Conservation (phyloP, 2,797 vertebrate species). For the Hapalemur alaotrensis region DNA sequence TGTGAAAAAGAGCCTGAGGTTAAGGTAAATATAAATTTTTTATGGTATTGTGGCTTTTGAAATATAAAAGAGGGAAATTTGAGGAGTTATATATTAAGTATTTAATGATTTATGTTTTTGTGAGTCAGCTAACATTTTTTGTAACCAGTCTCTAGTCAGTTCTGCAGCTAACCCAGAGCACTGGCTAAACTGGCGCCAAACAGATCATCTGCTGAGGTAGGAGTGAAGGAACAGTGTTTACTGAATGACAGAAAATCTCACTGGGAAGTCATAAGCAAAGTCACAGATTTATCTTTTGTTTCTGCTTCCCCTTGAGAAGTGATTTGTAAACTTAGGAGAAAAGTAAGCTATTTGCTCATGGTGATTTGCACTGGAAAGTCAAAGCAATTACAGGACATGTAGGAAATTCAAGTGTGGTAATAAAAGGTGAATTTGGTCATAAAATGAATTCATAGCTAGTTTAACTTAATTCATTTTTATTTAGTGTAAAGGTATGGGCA, state of each 20-base stretch:
- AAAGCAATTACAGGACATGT: background rate
- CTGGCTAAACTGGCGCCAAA: background rate
- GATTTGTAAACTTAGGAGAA: background rate
- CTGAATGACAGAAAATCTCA: background rate
- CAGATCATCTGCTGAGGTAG: background rate
- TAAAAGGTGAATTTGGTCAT: conserved; percentile 22
- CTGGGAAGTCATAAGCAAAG: background rate
- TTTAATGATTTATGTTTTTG: background rate
- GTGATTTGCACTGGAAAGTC: background rate
- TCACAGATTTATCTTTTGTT: background rate
- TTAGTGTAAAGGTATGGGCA: background rate
- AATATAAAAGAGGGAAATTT: background rate
- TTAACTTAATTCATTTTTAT: conserved; percentile 34
- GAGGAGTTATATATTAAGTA: background rate
- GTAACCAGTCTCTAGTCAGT: background rate
- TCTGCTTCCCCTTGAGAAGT: background rate
- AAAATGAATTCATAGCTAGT: background rate
- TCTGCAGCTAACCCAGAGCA: background rate
- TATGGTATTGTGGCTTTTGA: background rate
- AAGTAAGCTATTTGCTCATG: background rate
- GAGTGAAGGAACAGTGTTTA: background rate
- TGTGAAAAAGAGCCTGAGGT: conserved; percentile 99
- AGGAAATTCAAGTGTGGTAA: background rate
- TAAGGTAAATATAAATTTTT: conserved; percentile 89
- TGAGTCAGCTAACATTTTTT: background rate